Base-by-base conservation (phyloP, 2,113 vertebrate genomes). In the Chlorocebus sabaeus region DNA sequence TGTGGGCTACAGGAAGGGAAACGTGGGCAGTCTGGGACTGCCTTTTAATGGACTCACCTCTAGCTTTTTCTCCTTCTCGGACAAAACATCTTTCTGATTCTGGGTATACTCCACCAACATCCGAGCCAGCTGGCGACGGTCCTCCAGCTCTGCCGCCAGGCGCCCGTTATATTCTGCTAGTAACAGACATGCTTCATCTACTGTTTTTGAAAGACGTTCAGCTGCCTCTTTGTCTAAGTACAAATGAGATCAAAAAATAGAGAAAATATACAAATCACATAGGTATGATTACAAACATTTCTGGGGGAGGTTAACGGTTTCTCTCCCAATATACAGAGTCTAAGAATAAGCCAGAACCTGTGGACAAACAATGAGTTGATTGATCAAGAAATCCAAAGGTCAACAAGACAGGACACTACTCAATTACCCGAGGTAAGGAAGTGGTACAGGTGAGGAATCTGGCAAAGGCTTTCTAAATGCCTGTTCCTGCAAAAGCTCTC, bases 161-260 rank as follows among this genome's bases (percentile, higher is more conserved):
- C 99, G 99, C 22, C 99, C 99, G 10, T 99, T 99, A 98, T 99
- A 99, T 98, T 99, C 99, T 0, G 99, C 99, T 96, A 99, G 98
- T 90, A 99, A 98, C 97, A 99, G 99, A 97, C 99, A 99, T 0
- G 99, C 99, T 98, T 99, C 99, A 25, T 99, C 99, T 98, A 99
- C 99, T 0, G 99, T 99, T 99, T 99, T 99, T 0, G 99, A 99
- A 52, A 99, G 99, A 64, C 99, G 99, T 96, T 99, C 99, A 0
- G 99, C 99, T 0, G 99, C 99, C 93, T 99, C 99, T 97, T 99
- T 99, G 98, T 99, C 99, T 99, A 93, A 88, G 17, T 7, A 97
- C 84, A 98, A 96, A 97, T 87, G 87, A 0, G 0, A 43, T 0
- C 67, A 94, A 97, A 97, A 96, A 96, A 70, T 81, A 80, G 59